Evolutionary conservation across 2,797 vertebrate genomes (phyloP).

Genomic region (Lagocephalus sceleratus): DNA sequence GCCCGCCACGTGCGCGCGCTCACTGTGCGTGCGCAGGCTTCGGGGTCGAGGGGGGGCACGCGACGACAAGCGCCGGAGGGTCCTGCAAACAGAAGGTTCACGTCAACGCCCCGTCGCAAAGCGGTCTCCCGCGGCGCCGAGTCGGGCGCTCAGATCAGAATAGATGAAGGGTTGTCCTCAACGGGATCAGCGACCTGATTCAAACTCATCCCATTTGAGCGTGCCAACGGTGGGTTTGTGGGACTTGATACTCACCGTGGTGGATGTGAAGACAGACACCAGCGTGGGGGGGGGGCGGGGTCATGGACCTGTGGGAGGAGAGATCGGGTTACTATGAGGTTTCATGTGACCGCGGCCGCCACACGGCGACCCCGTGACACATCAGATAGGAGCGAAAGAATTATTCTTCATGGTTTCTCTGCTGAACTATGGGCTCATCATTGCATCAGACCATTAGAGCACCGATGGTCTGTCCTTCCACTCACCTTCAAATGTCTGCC

Average conservation of each 20-base stretch:
- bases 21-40: too few species aligned
- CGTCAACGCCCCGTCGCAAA: too few species aligned
- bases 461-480: rapidly evolving
- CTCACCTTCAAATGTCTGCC: constrained; percentile 20
- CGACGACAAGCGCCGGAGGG: too few species aligned
- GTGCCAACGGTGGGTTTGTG: background rate
- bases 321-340: rapidly evolving
- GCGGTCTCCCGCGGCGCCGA: too few species aligned
- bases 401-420: constrained; percentile 66
- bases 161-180: constrained; percentile 65
- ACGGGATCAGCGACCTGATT: constrained; percentile 82
- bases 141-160: constrained; percentile 62
- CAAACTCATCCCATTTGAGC: constrained; percentile 69
- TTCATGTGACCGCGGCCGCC: background rate
- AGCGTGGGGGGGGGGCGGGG: background rate
- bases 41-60: too few species aligned
- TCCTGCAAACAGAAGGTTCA: rapidly evolving
- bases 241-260: constrained; percentile 22
- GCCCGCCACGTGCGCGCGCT: too few species aligned
- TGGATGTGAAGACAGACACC: background rate
- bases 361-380: constrained; percentile 43
- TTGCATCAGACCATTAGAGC: constrained; percentile 29
- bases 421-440: constrained; percentile 91
- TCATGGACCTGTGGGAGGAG: background rate
- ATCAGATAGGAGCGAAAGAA: constrained; percentile 89